Base-by-base conservation (phyloP, 1,140 invertebrate genomes). In the Patella vulgata region DNA sequence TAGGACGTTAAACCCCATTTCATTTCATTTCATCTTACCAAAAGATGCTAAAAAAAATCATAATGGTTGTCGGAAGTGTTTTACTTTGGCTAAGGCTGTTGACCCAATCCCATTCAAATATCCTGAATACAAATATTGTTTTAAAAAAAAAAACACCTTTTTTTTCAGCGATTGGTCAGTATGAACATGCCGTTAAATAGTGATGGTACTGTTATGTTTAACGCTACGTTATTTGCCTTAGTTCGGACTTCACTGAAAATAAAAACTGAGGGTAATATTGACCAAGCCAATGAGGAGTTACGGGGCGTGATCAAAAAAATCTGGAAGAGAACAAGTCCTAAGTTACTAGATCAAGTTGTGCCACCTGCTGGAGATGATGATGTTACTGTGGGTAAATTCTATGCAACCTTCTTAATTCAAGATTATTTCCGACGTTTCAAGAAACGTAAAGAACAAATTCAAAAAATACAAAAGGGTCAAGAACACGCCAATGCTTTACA, bases 161-260 rank as follows among this genome's bases (percentile, higher is more conserved):
- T 72, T 81, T 82, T 87, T n/a, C 82, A 93, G 90, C 89, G 96
- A 70, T 87, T 99, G 25, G 98, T 99, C 12, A 97, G 96, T 4
- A 99, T 99, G 98, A 99, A 99, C 81, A 99, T 99, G 98, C 98
- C 98, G 0, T 86, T 99, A 40, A 99, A 99, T 79, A 97, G 94
- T 66, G 98, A 99, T 84, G 98, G 98, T 17, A 99, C 98, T 0
- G 98, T 99, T 1, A 90, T 98, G 74, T 99, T 99, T 83, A 99
- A 99, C 85, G 97, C 98, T 0, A 99, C 98, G 0, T 86, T 99
- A 17, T 99, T 99, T 85, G 98, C 98, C 28, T 92, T 99, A 25
- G 97, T 99, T 1, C 87, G 98, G 61, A 99, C 98, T 0, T 98
- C 97, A 30, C 86, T 99, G 33, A 91, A 92, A 73, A 99, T 99